A percentile compares a stretch with the other conserved stretches of the same genome.
Evolutionary conservation across 2,888 invertebrate species (phyloP).

Genomic region (Oligia strigilis): DNA sequence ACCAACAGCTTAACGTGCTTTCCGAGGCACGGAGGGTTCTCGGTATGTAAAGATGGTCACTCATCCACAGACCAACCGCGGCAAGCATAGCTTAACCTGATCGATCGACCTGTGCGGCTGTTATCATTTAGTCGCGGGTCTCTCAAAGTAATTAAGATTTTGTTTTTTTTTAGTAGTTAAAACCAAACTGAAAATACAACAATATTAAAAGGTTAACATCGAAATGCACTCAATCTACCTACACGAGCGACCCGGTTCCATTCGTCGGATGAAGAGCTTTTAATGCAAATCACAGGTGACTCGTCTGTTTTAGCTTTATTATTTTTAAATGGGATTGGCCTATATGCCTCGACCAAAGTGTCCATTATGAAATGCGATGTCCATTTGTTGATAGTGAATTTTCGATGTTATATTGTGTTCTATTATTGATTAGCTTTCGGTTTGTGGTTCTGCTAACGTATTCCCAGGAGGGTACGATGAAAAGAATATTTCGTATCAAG

Average conservation of each 20-base stretch:
- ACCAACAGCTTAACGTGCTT: no score
- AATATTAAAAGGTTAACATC: slow-evolving; percentile 77
- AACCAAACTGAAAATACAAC: slow-evolving; percentile 40
- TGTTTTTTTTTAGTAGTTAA: slow-evolving; percentile 3
- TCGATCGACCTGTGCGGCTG: no score
- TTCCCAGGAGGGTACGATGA: not conserved
- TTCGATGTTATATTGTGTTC: not conserved
- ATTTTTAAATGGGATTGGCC: slow-evolving; percentile 53
- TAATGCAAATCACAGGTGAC: slow-evolving; percentile 77
- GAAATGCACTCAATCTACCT: slow-evolving; percentile 79
- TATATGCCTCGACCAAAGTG: slow-evolving; percentile 9
- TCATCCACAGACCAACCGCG: no score
- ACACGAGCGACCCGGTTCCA: slow-evolving; percentile 68
- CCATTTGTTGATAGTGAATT: slow-evolving; percentile 19
- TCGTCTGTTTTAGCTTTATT: slow-evolving; percentile 58
- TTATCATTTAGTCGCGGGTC: no score
- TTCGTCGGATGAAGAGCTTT: slow-evolving; percentile 74
- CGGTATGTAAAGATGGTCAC: no score
- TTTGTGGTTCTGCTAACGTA: not conserved
- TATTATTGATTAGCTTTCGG: not conserved
- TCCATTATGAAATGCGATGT: slow-evolving; percentile 18
- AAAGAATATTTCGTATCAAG: not conserved
- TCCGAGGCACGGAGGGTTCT: no score
- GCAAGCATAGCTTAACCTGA: no score
- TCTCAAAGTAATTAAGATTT: no score